Evolutionary conservation across 2,888 invertebrate species (phyloP).

Genomic region (Eremobia ochroleuca): DNA sequence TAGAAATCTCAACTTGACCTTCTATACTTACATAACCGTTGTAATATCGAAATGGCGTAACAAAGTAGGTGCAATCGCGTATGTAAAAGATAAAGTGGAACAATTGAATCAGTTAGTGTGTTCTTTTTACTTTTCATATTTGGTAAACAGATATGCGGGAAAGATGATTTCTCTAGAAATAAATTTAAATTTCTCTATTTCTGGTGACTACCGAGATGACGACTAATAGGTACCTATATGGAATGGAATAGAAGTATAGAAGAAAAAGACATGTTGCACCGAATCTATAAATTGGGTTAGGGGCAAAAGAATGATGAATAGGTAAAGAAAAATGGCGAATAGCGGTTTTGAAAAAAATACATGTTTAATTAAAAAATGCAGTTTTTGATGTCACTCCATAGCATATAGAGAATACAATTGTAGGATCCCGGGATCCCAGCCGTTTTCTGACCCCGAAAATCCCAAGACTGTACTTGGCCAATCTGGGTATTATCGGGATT

Average conservation of each 20-base stretch:
- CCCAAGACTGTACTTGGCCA: too few relatives aligned
- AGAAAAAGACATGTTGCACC: too few relatives aligned
- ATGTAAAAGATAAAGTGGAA: slow-evolving; percentile 2
- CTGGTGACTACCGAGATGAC: too few relatives aligned
- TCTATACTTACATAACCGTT: slow-evolving; percentile 34
- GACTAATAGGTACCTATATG: too few relatives aligned
- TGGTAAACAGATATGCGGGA: background rate
- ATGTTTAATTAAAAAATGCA: background rate
- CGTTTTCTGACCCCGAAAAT: too few relatives aligned
- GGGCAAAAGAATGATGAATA: too few relatives aligned
- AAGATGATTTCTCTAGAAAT: background rate
- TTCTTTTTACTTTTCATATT: background rate
- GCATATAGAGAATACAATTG: too few relatives aligned
- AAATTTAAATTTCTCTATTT: too few relatives aligned
- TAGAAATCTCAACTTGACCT: slow-evolving; percentile 54
- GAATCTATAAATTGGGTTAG: too few relatives aligned
- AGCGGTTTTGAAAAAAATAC: background rate
- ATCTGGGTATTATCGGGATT: too few relatives aligned
- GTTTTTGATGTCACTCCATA: background rate
- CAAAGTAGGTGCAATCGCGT: background rate
- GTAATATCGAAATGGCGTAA: slow-evolving; percentile 44
- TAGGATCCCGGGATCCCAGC: too few relatives aligned
- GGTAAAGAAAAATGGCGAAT: background rate
- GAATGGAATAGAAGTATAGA: too few relatives aligned
- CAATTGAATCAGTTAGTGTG: slow-evolving; percentile 16